phyloP scores from a whole-genome alignment of 2,113 vertebrate genomes.

The Mesoclemmys tuberculata region DNA sequence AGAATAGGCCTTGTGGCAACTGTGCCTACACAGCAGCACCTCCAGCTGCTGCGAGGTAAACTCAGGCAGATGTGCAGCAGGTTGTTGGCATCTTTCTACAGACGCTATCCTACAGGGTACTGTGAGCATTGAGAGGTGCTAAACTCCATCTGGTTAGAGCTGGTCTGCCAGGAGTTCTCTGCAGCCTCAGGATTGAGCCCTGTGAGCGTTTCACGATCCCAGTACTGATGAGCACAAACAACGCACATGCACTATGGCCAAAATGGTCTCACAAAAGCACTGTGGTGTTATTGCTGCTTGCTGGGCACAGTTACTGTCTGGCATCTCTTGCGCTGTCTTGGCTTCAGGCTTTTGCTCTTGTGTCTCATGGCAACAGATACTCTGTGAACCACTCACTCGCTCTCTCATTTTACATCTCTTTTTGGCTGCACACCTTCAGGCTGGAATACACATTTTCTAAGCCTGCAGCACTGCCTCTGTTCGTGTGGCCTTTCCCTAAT shows the following conservation, averaged over 20 bases:
- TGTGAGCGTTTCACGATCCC: not conserved
- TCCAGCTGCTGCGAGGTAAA: not conserved
- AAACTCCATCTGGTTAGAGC: not conserved
- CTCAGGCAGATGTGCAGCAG: not conserved
- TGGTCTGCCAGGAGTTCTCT: not conserved
- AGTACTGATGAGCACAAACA: not conserved
- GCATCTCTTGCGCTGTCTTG: not conserved
- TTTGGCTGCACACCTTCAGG: not conserved
- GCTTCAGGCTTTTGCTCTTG: not conserved
- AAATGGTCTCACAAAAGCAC: not conserved
- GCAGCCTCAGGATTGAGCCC: not conserved
- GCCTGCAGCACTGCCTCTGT: not conserved
- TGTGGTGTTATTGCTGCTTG: not conserved
- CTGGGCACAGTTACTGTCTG: not conserved
- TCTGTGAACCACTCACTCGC: not conserved
- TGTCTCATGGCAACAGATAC: not conserved
- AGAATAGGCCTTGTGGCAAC: too few species aligned
- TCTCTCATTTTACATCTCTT: not conserved
- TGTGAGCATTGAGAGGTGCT: not conserved
- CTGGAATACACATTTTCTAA: not conserved
- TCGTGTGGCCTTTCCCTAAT: not conserved
- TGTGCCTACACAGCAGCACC: not conserved
- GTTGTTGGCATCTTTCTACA: not conserved
- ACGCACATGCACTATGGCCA: not conserved
- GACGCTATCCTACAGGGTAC: not conserved